phyloP scores from a whole-genome alignment of 2,888 invertebrate species.

The Keiferia lycopersicella region DNA sequence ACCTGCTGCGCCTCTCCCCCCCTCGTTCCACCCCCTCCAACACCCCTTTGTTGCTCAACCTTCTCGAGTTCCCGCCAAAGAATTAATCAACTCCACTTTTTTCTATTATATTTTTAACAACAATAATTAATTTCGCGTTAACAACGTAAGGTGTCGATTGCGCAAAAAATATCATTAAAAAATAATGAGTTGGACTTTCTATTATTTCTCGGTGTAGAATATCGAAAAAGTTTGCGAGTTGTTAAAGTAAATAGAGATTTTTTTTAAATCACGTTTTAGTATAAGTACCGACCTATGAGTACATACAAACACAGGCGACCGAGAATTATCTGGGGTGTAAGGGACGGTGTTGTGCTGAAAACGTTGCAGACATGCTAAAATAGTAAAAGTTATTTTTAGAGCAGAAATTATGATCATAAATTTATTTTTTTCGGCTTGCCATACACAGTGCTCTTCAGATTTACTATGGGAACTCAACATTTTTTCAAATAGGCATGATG shows the following conservation, averaged over 20 bases:
- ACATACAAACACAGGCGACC: neutral
- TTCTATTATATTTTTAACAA: constrained; percentile 53
- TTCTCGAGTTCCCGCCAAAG: constrained; percentile 70
- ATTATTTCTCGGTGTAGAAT: constrained; percentile 54
- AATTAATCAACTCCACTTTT: constrained; percentile 64
- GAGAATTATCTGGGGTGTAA: too few species aligned
- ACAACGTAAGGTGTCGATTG: constrained; percentile 72
- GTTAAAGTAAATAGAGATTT: neutral
- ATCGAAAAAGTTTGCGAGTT: constrained; percentile 39
- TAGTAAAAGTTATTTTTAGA: too few species aligned
- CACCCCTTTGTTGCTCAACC: constrained; percentile 67
- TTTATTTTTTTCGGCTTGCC: too few species aligned
- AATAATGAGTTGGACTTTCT: constrained; percentile 59
- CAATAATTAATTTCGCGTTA: constrained; percentile 72
- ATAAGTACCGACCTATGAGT: too few species aligned
- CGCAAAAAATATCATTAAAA: constrained; percentile 55
- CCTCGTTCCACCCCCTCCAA: constrained; percentile 25
- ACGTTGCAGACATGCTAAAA: neutral
- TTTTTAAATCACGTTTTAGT: constrained; percentile 17
- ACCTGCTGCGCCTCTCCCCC: constrained; percentile 27
- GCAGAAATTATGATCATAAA: too few species aligned
- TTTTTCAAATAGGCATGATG: too few species aligned
- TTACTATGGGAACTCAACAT: too few species aligned
- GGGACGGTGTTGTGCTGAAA: neutral
- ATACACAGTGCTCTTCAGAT: too few species aligned